Percentiles rank a stretch among this genome's conserved stretches.
phyloP scores from a whole-genome alignment of 2,113 vertebrate genomes.

The Rhombomys opimus region DNA sequence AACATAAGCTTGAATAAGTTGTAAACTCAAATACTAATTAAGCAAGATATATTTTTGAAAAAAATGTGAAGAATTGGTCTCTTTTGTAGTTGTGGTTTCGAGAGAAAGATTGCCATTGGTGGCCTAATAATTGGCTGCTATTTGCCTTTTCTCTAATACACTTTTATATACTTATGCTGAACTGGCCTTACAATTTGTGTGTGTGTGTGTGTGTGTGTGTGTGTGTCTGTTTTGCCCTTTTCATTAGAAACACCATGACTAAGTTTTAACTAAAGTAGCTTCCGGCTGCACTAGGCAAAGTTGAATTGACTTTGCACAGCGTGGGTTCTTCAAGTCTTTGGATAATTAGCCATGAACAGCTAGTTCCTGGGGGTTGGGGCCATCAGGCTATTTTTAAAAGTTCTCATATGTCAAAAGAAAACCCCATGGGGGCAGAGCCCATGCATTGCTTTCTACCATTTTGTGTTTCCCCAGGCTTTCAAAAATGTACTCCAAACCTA shows the following conservation, averaged over 20 bases:
- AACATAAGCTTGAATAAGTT: not conserved
- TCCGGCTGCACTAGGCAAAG: constrained; percentile 70
- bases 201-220: too few species aligned
- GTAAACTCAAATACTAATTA: not conserved
- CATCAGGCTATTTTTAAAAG: constrained; percentile 77
- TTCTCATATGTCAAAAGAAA: constrained; percentile 72
- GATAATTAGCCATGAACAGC: constrained; percentile 78
- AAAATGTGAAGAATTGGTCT: constrained; percentile 26
- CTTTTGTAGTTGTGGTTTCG: not conserved
- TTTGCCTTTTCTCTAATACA: constrained; percentile 25
- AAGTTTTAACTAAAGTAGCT: constrained; percentile 76
- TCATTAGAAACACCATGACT: constrained; percentile 71
- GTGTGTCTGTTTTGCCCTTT: constrained; percentile 61
- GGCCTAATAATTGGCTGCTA: constrained; percentile 38
- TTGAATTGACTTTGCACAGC: constrained; percentile 78
- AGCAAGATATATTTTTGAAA: constrained; percentile 29
- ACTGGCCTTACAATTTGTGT: constrained; percentile 64
- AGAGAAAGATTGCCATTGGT: constrained; percentile 4
- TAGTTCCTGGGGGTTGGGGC: constrained; percentile 68
- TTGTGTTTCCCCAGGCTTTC: constrained; percentile 65
- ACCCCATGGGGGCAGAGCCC: constrained; percentile 39
- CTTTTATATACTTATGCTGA: constrained; percentile 56
- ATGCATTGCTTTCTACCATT: constrained; percentile 57
- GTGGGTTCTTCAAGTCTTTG: constrained; percentile 72
- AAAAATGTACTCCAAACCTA: constrained; percentile 62